These are phyloP conservation scores for Hylaeus anthracinus DNA, from an alignment of 1,140 invertebrate genomes.

Conservation along the genomic window DNA sequence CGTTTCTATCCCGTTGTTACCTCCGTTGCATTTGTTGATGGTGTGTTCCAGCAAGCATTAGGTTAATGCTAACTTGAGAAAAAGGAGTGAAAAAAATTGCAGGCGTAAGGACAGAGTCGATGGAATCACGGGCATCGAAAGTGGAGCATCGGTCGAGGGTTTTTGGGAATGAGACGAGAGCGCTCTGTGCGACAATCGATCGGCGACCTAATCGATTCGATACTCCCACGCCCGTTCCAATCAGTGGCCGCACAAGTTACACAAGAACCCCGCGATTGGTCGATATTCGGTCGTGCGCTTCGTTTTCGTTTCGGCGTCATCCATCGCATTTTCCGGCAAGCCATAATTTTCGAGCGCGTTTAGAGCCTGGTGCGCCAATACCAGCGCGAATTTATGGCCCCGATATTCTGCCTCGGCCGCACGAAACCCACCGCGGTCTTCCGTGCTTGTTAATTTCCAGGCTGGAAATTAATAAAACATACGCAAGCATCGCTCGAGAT, in stretches of 20 bases:
- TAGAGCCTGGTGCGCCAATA: constrained; percentile 23
- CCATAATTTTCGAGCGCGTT: constrained; percentile 55
- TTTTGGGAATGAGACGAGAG: constrained; percentile 42
- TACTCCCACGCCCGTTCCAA: constrained; percentile 61
- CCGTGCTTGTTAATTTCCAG: not conserved
- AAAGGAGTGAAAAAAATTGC: constrained; percentile 4
- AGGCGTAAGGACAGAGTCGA: constrained; percentile 20
- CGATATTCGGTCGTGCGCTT: constrained; percentile 31
- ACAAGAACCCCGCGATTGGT: constrained; percentile 50
- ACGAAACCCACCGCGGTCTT: constrained; percentile 1
- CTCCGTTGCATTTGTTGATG: too few species aligned
- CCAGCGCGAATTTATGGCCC: constrained; percentile 50
- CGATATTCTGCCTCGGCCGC: constrained; percentile 28
- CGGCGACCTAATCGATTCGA: constrained; percentile 62
- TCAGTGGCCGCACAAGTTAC: constrained; percentile 48
- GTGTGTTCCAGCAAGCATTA: too few species aligned
- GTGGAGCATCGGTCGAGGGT: constrained; percentile 52
- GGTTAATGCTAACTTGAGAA: too few species aligned
- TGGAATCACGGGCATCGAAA: constrained; percentile 51
- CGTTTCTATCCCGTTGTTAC: too few species aligned
- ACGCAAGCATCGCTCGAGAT: not conserved
- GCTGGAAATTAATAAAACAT: not conserved
- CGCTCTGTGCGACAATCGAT: constrained; percentile 48
- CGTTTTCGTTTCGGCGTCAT: constrained; percentile 59
- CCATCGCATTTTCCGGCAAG: constrained; percentile 56